These are phyloP conservation scores for Drosophila chauvacae DNA, from an alignment of 1,140 invertebrate genomes.

Conservation along the genomic window DNA sequence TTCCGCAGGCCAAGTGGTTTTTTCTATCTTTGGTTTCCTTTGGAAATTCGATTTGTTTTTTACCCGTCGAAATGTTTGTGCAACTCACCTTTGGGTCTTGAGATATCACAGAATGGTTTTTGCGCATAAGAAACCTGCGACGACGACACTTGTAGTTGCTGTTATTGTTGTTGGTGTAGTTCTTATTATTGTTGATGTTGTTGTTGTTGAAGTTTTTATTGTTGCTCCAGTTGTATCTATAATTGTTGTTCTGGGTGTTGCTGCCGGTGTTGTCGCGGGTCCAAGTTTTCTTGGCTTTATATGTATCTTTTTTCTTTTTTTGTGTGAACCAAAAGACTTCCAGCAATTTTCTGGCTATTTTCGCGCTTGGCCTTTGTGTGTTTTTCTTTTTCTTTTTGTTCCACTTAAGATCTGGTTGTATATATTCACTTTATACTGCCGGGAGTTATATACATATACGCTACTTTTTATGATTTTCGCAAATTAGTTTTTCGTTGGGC, in stretches of 20 bases:
- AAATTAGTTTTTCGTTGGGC: conserved; percentile 54
- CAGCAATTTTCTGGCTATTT: conserved; percentile 45
- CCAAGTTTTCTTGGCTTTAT: conserved; percentile 12
- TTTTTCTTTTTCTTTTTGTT: conserved; percentile 30
- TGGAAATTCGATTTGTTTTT: conserved; percentile 5
- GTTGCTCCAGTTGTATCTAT: conserved; percentile 23
- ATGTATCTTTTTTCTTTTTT: conserved; percentile 1
- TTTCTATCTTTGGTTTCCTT: conserved; percentile 25
- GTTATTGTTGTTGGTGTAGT: conserved; percentile 3
- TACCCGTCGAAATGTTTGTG: conserved; percentile 13
- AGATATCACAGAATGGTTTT: conserved; percentile 83
- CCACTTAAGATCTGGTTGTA: conserved; percentile 38
- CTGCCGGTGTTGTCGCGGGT: conserved; percentile 3
- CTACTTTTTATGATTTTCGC: conserved; percentile 49
- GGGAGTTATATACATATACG: conserved; percentile 34
- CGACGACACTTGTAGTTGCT: conserved; percentile 54
- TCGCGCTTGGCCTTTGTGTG: conserved; percentile 36
- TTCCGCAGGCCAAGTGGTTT: conserved; percentile 41
- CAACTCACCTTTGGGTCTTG: conserved; percentile 81
- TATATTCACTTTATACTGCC: conserved; percentile 20
- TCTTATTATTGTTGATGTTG: conserved; percentile 8
- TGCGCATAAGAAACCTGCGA: conserved; percentile 54
- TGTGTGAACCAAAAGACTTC: conserved; percentile 42
- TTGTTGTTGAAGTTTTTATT: conserved; percentile 5
- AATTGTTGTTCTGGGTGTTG: conserved; percentile 45